phyloP scores from a whole-genome alignment of 2,113 vertebrate genomes.

The Aptenodytes forsteri region DNA sequence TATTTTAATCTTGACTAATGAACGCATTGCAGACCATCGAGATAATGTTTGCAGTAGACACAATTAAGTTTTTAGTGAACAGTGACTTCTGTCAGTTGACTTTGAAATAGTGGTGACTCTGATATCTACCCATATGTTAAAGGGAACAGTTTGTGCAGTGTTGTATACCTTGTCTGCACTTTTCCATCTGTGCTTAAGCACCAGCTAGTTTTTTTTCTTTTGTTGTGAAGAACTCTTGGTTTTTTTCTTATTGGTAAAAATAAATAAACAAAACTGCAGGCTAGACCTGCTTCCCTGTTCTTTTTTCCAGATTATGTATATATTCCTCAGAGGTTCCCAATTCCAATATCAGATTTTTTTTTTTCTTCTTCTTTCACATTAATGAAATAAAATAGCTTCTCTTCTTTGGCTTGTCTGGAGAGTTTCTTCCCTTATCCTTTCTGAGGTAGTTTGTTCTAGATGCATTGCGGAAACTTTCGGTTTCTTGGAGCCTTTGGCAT shows the following conservation, averaged over 20 bases:
- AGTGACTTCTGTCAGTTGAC: conserved; percentile 12
- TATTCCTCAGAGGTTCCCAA: neutral
- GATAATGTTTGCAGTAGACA: neutral
- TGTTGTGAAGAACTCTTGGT: neutral
- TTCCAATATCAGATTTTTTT: neutral
- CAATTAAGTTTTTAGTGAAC: neutral
- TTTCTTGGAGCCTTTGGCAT: neutral
- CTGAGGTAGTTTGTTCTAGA: neutral
- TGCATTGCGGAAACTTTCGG: neutral
- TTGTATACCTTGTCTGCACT: neutral
- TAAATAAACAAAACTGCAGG: neutral
- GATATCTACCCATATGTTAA: neutral
- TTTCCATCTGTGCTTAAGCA: conserved; percentile 14
- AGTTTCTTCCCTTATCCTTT: neutral
- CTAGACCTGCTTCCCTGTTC: neutral
- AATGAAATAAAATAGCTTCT: neutral
- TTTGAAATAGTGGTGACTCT: neutral
- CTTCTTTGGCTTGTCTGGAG: neutral
- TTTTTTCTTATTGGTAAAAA: neutral
- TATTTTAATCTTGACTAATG: neutral
- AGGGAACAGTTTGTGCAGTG: neutral
- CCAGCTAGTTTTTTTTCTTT: neutral
- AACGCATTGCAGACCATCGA: neutral
- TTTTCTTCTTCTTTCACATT: neutral
- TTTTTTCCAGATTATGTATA: neutral